A percentile compares a stretch with the other conserved stretches of the same genome.
Evolutionary conservation across 2,113 vertebrate species (phyloP).

Genomic region (Toxostoma redivivum): DNA sequence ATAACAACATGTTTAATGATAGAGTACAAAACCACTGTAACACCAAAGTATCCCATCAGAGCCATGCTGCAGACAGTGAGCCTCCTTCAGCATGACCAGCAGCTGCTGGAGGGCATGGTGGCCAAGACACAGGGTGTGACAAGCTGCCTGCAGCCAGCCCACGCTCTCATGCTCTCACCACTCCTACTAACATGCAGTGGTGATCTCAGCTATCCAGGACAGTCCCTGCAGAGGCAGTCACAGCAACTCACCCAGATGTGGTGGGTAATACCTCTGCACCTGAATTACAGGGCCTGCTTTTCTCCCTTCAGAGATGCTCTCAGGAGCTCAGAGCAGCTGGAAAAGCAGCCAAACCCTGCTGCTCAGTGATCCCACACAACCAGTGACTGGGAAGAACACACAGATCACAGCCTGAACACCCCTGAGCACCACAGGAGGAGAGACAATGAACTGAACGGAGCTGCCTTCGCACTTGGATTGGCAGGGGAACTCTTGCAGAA

Average conservation of each 20-base stretch:
- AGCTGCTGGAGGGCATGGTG: neutral
- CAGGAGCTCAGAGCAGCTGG: neutral
- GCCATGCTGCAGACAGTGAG: neutral
- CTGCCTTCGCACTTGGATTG: neutral
- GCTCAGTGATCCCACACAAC: neutral
- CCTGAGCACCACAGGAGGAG: neutral
- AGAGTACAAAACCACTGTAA: neutral
- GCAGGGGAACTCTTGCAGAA: neutral
- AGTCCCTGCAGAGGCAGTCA: neutral
- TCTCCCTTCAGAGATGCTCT: neutral
- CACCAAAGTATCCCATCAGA: neutral
- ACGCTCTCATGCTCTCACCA: fast-evolving
- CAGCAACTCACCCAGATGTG: neutral
- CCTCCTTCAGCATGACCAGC: neutral
- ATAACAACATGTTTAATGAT: slow-evolving; percentile 2
- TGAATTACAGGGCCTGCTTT: neutral
- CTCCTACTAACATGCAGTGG: neutral
- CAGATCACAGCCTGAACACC: neutral
- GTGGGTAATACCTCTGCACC: neutral
- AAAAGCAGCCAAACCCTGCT: neutral
- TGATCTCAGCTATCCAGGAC: neutral
- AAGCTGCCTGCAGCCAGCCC: neutral
- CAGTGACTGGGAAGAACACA: neutral
- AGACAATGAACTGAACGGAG: fast-evolving
- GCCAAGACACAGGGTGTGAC: neutral